A percentile compares a stretch with the other conserved stretches of the same genome.
phyloP scores from a whole-genome alignment of 2,797 vertebrate species.

The Delichon dasypus region DNA sequence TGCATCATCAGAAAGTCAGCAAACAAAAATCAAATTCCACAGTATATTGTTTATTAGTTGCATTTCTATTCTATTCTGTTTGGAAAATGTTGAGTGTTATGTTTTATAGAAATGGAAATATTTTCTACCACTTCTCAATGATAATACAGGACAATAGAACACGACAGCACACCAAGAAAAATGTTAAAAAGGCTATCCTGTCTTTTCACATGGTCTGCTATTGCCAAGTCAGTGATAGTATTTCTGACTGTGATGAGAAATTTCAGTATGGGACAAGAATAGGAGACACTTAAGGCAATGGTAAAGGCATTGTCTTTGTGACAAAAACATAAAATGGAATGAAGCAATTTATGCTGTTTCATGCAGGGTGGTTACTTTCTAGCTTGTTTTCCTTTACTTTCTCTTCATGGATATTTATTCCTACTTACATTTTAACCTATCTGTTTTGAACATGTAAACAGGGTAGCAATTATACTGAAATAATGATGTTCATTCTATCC shows the following conservation, averaged over 20 bases:
- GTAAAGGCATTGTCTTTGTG: background rate
- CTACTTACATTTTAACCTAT: background rate
- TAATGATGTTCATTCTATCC: background rate
- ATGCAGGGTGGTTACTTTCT: background rate
- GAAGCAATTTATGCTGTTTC: background rate
- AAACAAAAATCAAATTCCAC: background rate
- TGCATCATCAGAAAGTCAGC: background rate
- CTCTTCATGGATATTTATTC: background rate
- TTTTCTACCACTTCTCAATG: background rate
- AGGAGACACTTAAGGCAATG: background rate
- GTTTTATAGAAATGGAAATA: background rate
- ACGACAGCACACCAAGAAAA: background rate
- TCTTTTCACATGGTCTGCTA: background rate
- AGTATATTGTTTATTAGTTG: background rate
- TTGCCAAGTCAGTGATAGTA: background rate
- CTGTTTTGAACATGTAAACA: background rate
- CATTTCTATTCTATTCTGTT: background rate
- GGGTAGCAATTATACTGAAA: background rate
- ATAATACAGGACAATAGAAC: background rate
- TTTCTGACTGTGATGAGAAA: background rate
- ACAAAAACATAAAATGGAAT: background rate
- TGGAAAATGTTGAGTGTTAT: background rate
- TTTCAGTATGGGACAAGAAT: background rate
- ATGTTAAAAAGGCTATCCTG: background rate
- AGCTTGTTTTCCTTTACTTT: background rate